These are phyloP conservation scores for Actinopyga echinites DNA, from an alignment of 53 echinoderm and acorn worm genomes.

Conservation along the genomic window DNA sequence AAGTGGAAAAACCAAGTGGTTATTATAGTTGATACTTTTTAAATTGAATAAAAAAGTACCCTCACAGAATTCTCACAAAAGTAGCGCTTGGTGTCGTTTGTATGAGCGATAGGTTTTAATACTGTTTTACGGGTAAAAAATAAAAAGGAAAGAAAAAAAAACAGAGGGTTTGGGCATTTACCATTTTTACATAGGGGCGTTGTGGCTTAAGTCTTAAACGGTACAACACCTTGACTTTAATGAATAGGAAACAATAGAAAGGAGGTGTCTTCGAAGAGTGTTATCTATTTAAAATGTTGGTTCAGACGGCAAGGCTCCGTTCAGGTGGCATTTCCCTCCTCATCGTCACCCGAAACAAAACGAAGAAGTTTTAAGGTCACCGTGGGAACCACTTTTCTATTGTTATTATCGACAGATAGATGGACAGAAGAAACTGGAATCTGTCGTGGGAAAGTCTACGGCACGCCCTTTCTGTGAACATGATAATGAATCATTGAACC, in stretches of 20 bases:
- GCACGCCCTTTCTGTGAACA: slow-evolving; percentile 37
- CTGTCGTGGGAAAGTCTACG: slow-evolving; percentile 10
- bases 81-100: no score
- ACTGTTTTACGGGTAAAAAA: no score
- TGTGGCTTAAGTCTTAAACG: background rate
- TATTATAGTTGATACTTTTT: no score
- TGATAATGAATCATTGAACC: slow-evolving; percentile 5
- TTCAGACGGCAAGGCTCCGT: slow-evolving; percentile 5
- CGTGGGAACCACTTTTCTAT: background rate
- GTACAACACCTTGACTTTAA: slow-evolving; percentile 14
- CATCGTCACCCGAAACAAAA: background rate
- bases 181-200: no score
- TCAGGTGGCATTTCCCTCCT: slow-evolving; percentile 11
- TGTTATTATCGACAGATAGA: background rate
- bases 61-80: no score
- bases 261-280: slow-evolving; percentile 18
- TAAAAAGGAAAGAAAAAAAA: no score
- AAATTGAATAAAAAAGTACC: no score
- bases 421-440: background rate
- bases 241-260: background rate
- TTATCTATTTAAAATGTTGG: slow-evolving; percentile 38
- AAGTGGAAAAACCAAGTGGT: background rate
- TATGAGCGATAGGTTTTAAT: no score
- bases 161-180: no score
- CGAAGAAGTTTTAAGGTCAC: background rate